These are phyloP conservation scores for Premnoplex brunnescens DNA, from an alignment of 2,797 vertebrate genomes.

Conservation along the genomic window DNA sequence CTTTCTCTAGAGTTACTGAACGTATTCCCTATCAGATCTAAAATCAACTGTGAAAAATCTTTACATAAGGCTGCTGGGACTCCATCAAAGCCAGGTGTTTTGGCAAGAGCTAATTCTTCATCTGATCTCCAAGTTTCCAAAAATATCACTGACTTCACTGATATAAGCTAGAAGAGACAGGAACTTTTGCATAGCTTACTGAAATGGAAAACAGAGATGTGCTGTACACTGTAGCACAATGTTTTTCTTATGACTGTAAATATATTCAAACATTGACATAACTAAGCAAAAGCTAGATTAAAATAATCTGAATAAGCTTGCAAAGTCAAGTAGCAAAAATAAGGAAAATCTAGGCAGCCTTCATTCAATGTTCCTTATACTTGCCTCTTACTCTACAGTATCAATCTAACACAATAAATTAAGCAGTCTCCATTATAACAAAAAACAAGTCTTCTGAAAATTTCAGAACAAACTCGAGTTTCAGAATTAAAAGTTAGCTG, in stretches of 20 bases:
- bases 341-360: not conserved
- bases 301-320: not conserved
- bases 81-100: conserved; percentile 43
- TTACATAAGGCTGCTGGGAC: conserved; percentile 28
- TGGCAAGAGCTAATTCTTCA: conserved; percentile 9
- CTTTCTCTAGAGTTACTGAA: conserved; percentile 38
- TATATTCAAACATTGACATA: not conserved
- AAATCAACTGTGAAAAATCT: conserved; percentile 51
- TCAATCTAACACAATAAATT: not conserved
- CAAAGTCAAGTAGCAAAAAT: not conserved
- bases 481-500: not conserved
- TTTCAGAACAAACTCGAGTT: not conserved
- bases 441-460: not conserved
- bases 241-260: not conserved
- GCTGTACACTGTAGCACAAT: not conserved
- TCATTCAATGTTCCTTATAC: not conserved
- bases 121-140: conserved; percentile 17
- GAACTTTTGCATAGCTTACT: not conserved
- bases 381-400: not conserved
- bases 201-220: conserved; percentile 23
- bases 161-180: not conserved
- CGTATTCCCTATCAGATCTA: conserved; percentile 24
- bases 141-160: not conserved
- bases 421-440: not conserved
- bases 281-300: not conserved